phyloP scores from a whole-genome alignment of 2,113 vertebrate species.

The Cephalopterus ornatus region DNA sequence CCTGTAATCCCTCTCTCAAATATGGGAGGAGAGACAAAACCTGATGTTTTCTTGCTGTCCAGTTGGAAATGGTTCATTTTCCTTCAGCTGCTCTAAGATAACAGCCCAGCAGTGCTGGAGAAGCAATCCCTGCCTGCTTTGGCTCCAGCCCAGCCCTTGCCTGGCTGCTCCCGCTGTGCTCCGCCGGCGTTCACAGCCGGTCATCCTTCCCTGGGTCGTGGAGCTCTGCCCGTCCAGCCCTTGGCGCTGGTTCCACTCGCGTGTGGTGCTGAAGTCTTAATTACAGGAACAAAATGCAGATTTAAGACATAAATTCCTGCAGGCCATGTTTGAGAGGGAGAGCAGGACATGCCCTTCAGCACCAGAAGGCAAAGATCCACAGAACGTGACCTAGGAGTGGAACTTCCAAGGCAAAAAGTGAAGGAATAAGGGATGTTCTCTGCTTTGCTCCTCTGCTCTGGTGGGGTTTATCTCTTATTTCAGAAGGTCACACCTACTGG shows the following conservation, averaged over 20 bases:
- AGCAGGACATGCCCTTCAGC: neutral
- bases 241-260: neutral
- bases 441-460: neutral
- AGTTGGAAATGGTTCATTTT: slow-evolving; percentile 3
- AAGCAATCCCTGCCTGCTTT: neutral
- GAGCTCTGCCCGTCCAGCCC: neutral
- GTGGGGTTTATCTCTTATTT: neutral
- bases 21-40: neutral
- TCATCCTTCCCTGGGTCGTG: neutral
- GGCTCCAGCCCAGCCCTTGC: slow-evolving; percentile 4
- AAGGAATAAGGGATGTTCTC: neutral
- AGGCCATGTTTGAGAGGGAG: rapidly evolving
- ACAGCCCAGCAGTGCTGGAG: neutral
- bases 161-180: neutral
- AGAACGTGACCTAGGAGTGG: neutral
- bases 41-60: neutral
- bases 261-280: neutral
- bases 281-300: no score
- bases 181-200: rapidly evolving
- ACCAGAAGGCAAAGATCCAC: neutral
- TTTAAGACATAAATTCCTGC: neutral
- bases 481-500: neutral
- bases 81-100: neutral
- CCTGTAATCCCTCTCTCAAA: neutral
- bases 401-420: neutral